Conservation (phyloP, 1,140 invertebrate genomes). For the Eriosoma lanigerum region DNA sequence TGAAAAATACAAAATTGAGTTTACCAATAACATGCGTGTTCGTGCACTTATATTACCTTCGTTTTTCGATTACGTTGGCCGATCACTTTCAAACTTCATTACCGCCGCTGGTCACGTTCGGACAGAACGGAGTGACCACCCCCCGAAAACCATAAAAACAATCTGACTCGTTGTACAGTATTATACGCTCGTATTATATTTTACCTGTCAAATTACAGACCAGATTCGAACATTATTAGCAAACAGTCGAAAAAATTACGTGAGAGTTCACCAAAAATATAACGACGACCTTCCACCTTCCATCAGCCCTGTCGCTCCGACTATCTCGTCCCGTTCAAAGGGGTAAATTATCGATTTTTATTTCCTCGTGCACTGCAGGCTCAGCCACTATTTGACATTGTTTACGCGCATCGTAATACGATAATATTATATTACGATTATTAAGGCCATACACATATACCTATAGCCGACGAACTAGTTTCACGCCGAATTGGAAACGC, state of each 20-base stretch:
- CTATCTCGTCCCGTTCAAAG: no score
- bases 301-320: no score
- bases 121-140: no score
- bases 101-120: not conserved
- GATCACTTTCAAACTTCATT: not conserved
- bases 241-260: not conserved
- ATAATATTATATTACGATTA: not conserved
- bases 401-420: not conserved
- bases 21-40: no score
- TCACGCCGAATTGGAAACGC: conserved; percentile 36
- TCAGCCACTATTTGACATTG: not conserved
- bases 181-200: no score
- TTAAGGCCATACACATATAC: no score
- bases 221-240: not conserved
- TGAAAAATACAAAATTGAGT: not conserved
- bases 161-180: no score
- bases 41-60: conserved; percentile 13
- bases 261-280: no score
- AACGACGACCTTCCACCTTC: no score
- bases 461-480: conserved; percentile 34
- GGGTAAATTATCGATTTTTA: no score
- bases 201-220: no score
- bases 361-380: not conserved
- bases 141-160: no score
- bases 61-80: not conserved